Evolutionary conservation across 2,797 vertebrate genomes (phyloP).

Genomic region (Fratercula arctica): DNA sequence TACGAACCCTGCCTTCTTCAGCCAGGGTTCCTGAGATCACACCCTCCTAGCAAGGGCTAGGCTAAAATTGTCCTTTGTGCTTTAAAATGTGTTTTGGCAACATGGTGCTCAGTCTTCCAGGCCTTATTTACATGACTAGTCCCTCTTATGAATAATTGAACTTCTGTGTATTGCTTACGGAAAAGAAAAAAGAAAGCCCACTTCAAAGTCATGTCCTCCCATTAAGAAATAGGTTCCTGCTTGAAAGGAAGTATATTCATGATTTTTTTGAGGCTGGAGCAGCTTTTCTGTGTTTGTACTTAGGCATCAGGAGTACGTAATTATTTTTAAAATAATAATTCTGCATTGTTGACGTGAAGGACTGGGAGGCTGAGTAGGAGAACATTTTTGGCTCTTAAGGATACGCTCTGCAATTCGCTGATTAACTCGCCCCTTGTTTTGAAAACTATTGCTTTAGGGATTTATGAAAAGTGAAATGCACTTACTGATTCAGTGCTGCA

Average conservation of each 20-base stretch:
- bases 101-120: not conserved
- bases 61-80: not conserved
- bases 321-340: slow-evolving; percentile 13
- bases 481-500: rapidly evolving
- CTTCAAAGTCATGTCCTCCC: slow-evolving; percentile 2
- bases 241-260: not conserved
- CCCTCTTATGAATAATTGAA: slow-evolving; percentile 40
- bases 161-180: not conserved
- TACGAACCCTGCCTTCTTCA: not conserved
- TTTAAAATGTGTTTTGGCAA: slow-evolving; percentile 5
- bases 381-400: not conserved
- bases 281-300: not conserved
- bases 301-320: not conserved
- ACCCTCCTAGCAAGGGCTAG: not conserved
- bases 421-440: slow-evolving; percentile 19
- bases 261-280: not conserved
- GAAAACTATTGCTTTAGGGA: not conserved
- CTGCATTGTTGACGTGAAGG: not conserved
- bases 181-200: not conserved
- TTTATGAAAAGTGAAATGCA: not conserved
- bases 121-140: slow-evolving; percentile 18
- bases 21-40: not conserved
- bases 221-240: not conserved
- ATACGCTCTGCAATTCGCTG: not conserved
- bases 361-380: not conserved